A percentile compares a stretch with the other conserved stretches of the same genome.
Conservation (phyloP, 1,140 invertebrate species). For the Zaprionus ornatus region DNA sequence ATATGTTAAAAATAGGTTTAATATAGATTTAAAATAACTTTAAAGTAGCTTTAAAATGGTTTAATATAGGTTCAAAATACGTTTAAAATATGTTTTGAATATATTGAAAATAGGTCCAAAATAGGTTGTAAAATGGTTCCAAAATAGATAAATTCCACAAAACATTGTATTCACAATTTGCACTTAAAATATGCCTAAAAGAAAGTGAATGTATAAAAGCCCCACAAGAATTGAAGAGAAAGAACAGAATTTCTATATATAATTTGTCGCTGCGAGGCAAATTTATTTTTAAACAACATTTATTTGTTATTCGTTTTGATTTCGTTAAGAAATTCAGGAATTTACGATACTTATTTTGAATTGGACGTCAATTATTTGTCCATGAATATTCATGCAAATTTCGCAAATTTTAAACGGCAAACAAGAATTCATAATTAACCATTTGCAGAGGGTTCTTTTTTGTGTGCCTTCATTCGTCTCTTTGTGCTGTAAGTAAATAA, state of each 20-base stretch:
- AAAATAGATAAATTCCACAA: too few relatives aligned
- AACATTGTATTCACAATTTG: too few relatives aligned
- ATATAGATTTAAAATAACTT: too few relatives aligned
- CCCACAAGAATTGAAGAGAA: neutral
- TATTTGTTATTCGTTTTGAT: neutral
- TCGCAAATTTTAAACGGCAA: conserved; percentile 7
- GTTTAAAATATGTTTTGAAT: too few relatives aligned
- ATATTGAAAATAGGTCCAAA: too few relatives aligned
- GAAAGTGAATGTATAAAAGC: too few relatives aligned
- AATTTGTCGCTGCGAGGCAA: neutral
- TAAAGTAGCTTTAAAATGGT: too few relatives aligned
- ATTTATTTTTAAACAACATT: neutral
- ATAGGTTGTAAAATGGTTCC: too few relatives aligned
- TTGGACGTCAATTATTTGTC: conserved; percentile 9
- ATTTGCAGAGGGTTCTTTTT: neutral
- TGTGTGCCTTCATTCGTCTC: neutral
- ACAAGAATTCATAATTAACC: conserved; percentile 16
- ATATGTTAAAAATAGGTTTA: too few relatives aligned
- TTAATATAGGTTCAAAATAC: too few relatives aligned
- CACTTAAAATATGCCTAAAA: too few relatives aligned
- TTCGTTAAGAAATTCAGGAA: neutral
- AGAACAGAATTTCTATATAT: neutral
- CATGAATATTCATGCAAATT: conserved; percentile 19
- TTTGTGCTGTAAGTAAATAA: conserved; percentile 5
- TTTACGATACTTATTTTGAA: neutral